Evolutionary conservation across 2,113 vertebrate species (phyloP), one percentile per base, ranked within the genome.

Genomic region (Vicugna pacos): DNA sequence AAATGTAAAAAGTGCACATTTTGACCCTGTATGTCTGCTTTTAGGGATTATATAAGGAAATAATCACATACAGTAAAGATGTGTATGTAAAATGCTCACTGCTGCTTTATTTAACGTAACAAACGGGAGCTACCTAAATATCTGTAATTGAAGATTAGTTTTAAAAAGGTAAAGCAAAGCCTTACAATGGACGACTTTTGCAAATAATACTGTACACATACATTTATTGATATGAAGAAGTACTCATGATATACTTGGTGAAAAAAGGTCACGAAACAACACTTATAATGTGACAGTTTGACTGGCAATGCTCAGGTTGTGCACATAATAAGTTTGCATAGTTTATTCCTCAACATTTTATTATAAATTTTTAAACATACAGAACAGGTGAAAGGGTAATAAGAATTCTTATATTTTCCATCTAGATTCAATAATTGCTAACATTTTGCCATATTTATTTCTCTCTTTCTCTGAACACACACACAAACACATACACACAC

Each of bases 391-490:
- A 92, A 87, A 73, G 6, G 30, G 28, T 60, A 83, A 56, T 50
- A 26, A 52, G 14, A 5, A 84, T 2, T 4, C 8, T 56, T 56
- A 3, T 56, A 9, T 54, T 97, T 93, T 91, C 30, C 17, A 52
- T 30, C 10, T 52, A 32, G 38, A 38, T 60, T 54, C 35, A 92
- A n/a, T 38, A 70, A 60, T 32, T 69, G 17, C 3, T 76, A 64
- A 91, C 8, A 50, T 82, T 96, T 77, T 97, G 24, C 10, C 12
- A 32, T 50, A 10, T 52, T 87, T 89, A 48, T 38, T 65, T 85
- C 32, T 77, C 30, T 93, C 17, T 76, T 76, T 86, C 6, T 92
- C 17, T 32, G 13, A 12, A n/a, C 12, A 60, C 2, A 48, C 50
- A 62, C 42, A 54, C 3, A 76, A 14, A 69, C 10, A 8, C 50